These are phyloP conservation scores for Protophormia terraenovae DNA, from an alignment of 2,888 invertebrate genomes.

Conservation along the genomic window DNA sequence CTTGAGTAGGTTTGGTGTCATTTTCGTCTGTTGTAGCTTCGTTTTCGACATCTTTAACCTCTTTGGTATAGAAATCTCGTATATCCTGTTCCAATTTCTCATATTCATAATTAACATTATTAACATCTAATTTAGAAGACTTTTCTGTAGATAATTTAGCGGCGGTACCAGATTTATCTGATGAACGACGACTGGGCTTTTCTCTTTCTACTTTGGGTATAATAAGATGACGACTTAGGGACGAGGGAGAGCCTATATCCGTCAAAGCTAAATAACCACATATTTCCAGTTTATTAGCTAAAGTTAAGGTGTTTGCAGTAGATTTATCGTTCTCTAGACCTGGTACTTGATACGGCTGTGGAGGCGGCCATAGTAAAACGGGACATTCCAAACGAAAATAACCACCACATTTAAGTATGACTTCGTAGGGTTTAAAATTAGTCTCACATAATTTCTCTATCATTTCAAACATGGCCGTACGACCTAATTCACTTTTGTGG, in stretches of 20 bases:
- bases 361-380: conserved; percentile 88
- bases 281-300: conserved; percentile 90
- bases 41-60: conserved; percentile 73
- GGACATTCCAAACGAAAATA: conserved; percentile 85
- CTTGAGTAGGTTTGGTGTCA: conserved; percentile 13
- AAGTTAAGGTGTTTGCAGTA: conserved; percentile 32
- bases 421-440: conserved; percentile 88
- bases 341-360: conserved; percentile 80
- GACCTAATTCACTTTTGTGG: conserved; percentile 78
- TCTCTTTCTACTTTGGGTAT: conserved; percentile 86
- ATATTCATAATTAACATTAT: conserved; percentile 76
- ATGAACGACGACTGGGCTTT: conserved; percentile 79
- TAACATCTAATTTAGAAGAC: conserved; percentile 71
- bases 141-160: conserved; percentile 81
- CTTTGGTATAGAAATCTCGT: conserved; percentile 79
- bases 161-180: conserved; percentile 76
- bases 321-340: conserved; percentile 39
- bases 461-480: conserved; percentile 80
- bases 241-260: conserved; percentile 95
- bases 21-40: conserved; percentile 62
- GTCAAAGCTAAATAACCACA: conserved; percentile 93
- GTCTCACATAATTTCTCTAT: conserved; percentile 87
- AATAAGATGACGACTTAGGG: conserved; percentile 93
- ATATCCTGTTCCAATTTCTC: conserved; percentile 80
- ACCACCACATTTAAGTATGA: conserved; percentile 87